Conservation (phyloP, 2,113 vertebrate genomes). For the Diadophis punctatus region DNA sequence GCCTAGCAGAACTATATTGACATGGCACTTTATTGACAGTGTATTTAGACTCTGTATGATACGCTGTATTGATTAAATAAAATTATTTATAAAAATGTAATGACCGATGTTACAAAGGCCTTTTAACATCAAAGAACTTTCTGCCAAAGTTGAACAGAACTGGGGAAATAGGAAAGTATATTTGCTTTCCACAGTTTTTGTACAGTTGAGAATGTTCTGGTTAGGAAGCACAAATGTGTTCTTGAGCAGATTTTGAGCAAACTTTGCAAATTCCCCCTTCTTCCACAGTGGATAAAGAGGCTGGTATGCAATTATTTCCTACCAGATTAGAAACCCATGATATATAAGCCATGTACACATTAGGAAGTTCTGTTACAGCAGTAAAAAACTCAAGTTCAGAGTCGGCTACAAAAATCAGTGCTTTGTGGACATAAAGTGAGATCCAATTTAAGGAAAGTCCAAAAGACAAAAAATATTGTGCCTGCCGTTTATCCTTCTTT, state of each 20-base stretch:
- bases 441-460: neutral
- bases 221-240: conserved; percentile 35
- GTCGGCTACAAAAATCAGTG: neutral
- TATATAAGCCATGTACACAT: neutral
- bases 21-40: conserved; percentile 60
- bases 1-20: conserved; percentile 52
- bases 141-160: conserved; percentile 27
- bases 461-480: neutral
- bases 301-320: neutral
- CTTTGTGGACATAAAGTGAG: neutral
- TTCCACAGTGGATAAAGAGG: neutral
- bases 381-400: neutral
- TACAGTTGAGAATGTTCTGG: neutral
- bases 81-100: conserved; percentile 56
- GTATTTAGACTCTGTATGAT: conserved; percentile 42
- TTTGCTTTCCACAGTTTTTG: conserved; percentile 26
- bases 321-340: neutral
- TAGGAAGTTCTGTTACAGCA: neutral
- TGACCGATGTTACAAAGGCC: conserved; percentile 48
- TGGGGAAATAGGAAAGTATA: conserved; percentile 36
- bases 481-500: neutral
- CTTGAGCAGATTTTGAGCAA: conserved; percentile 50
- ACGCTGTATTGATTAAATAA: conserved; percentile 62
- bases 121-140: conserved; percentile 53
- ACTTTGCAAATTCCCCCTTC: neutral